Conservation (phyloP, 2,888 invertebrate genomes). For the Phanerotoma sp. region DNA sequence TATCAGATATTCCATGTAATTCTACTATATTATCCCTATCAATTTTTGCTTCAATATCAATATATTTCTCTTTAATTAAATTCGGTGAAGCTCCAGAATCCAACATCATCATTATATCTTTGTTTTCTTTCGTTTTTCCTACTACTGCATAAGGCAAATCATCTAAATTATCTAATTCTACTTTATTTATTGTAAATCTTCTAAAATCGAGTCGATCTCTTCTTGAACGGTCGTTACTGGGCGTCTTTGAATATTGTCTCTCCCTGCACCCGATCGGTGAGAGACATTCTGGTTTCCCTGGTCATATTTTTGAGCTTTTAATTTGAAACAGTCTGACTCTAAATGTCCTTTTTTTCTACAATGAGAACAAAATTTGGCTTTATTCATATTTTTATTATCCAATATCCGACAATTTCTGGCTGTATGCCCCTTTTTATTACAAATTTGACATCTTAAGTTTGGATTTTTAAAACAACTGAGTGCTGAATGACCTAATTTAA, state of each 20-base stretch:
- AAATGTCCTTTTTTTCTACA: neutral
- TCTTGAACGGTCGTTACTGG: neutral
- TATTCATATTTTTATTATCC: neutral
- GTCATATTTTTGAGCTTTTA: neutral
- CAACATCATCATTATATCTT: neutral
- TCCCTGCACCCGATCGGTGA: conserved; percentile 1
- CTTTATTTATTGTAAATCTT: neutral
- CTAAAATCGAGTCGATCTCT: neutral
- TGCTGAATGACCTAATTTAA: neutral
- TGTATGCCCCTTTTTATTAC: neutral
- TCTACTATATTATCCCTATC: neutral
- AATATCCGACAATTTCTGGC: conserved; percentile 1
- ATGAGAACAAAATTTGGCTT: neutral
- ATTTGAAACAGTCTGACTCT: neutral
- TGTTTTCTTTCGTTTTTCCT: neutral
- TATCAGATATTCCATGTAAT: neutral
- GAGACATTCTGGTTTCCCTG: conserved; percentile 3
- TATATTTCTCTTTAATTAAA: neutral
- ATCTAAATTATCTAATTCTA: neutral
- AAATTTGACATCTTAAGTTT: conserved; percentile 1
- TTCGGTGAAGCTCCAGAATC: neutral
- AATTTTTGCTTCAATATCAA: neutral
- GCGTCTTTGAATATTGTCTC: neutral
- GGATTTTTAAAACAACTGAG: neutral
- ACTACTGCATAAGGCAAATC: neutral